Conservation (phyloP, 2,113 vertebrate genomes). For the Siphamia tubifer region DNA sequence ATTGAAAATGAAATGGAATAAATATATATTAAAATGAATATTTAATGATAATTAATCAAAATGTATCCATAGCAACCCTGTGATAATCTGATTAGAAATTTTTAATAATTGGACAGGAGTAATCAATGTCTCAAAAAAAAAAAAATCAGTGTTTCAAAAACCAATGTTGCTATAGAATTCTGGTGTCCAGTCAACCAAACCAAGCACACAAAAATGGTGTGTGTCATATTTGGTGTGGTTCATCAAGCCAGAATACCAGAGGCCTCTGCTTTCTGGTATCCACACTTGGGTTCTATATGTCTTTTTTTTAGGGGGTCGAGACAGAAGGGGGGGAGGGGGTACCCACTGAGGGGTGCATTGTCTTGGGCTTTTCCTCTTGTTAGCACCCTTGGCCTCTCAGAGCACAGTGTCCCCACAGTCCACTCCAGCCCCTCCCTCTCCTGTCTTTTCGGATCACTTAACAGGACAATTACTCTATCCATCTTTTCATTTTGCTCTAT, state of each 20-base stretch:
- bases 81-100: too few relatives aligned
- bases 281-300: not conserved
- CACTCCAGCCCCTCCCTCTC: conserved; percentile 55
- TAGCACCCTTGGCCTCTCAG: conserved; percentile 84
- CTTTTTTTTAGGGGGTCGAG: conserved; percentile 8
- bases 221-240: too few relatives aligned
- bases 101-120: too few relatives aligned
- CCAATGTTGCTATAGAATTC: too few relatives aligned
- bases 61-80: too few relatives aligned
- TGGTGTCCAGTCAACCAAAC: too few relatives aligned
- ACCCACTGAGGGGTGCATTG: conserved; percentile 74
- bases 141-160: too few relatives aligned
- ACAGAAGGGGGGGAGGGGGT: conserved; percentile 47
- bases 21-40: too few relatives aligned
- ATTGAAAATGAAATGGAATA: too few relatives aligned
- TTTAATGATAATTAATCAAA: too few relatives aligned
- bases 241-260: not conserved
- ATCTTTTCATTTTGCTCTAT: conserved; percentile 82
- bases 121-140: too few relatives aligned
- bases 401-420: conserved; percentile 42
- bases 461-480: conserved; percentile 85
- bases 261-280: not conserved
- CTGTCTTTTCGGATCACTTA: conserved; percentile 83
- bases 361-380: conserved; percentile 80
- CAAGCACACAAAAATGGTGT: too few relatives aligned